Evolutionary conservation across 2,113 vertebrate genomes (phyloP), one percentile per base, ranked within the genome.

Genomic region (Athene noctua): DNA sequence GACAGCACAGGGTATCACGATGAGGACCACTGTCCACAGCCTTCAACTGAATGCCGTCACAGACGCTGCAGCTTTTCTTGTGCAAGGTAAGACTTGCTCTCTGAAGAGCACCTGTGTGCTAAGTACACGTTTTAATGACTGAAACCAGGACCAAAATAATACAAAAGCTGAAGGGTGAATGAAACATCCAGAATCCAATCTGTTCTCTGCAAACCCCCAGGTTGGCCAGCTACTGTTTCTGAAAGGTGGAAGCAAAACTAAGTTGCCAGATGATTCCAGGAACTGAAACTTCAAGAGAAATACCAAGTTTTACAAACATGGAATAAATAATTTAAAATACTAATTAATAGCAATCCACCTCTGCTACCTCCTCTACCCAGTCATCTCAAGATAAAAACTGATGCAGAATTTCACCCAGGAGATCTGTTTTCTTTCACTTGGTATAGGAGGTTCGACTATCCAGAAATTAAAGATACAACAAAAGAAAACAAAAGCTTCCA

Each of bases 1-100:
- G 19, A 26, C 25, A 66, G 55, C 30, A 77, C n/a, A 72, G 52
- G 59, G 46, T 8, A n/a, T 8, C 47, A 16, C 7, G 1, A 11
- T 1, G 25, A 77, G 58, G 47, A 80, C 27, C 49, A 10, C 34
- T 2, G 1, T n/a, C 58, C 36, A 10, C 10, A 55, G 57, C 40
- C 47, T 36, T 22, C 8, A 44, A 70, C 11, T 34, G 1, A 5
- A 7, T 13, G 11, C 77, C 49, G 81, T 62, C 66, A 79, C 20
- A 4, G 42, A 29, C 0, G 0, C 58, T 49, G 46, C 32, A 46
- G 75, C 71, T 82, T 36, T 68, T 23, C 34, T 11, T 1, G 0
- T 3, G 34, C 10, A 11, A 47, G 83, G 75, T 30, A 25, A 1
- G 4, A 25, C 22, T 7, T 1, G 8, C 61, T 22, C 58, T 32